Evolutionary conservation across 2,113 vertebrate genomes (phyloP).

Genomic region (Brachypteracias leptosomus): DNA sequence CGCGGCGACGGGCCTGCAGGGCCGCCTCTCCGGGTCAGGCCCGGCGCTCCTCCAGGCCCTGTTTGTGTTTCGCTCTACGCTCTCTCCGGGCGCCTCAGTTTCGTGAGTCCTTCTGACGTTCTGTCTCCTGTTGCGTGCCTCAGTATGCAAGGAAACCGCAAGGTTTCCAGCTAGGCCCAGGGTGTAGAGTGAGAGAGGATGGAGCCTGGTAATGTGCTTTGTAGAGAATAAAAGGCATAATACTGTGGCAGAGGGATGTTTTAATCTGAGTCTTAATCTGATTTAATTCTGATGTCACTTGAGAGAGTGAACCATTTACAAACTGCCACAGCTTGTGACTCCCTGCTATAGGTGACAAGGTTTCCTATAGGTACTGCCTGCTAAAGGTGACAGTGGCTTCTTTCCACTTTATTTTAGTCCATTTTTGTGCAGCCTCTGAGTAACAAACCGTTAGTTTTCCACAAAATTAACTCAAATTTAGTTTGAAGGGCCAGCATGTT

Average conservation of each 20-base stretch:
- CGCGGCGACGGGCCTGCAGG: no score
- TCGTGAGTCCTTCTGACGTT: accelerated
- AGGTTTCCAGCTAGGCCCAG: background rate
- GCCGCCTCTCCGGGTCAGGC: background rate
- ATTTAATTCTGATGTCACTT: accelerated
- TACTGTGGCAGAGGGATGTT: accelerated
- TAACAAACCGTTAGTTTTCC: background rate
- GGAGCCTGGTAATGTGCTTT: background rate
- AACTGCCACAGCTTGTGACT: accelerated
- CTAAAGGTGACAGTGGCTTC: no score
- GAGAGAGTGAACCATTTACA: no score
- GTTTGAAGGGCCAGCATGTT: background rate
- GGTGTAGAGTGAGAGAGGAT: background rate
- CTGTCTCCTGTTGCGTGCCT: background rate
- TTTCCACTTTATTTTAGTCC: background rate
- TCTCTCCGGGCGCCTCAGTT: accelerated
- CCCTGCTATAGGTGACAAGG: background rate
- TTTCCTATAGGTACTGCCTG: background rate
- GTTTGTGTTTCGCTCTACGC: accelerated
- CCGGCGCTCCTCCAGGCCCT: accelerated
- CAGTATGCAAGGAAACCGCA: accelerated
- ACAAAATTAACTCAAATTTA: background rate
- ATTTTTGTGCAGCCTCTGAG: background rate
- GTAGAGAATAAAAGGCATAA: background rate
- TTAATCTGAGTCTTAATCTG: background rate